These are phyloP conservation scores for Hemicrepidius hirtus DNA, from an alignment of 2,888 invertebrate genomes.

Conservation along the genomic window DNA sequence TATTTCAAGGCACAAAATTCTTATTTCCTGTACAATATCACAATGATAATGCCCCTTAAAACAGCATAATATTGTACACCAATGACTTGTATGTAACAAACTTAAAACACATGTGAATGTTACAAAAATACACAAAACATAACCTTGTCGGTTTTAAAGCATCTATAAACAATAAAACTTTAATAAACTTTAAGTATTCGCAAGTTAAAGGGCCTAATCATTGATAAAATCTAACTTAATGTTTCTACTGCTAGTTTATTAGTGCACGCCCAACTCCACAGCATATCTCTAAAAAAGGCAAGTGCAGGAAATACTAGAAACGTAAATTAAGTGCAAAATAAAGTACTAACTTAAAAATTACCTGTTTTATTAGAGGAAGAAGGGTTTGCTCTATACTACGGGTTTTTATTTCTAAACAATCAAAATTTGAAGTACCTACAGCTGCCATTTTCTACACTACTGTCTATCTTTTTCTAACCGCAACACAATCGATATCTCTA, in stretches of 20 bases:
- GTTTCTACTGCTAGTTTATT: neutral
- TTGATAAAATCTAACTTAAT: neutral
- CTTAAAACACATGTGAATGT: conserved; percentile 29
- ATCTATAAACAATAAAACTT: neutral
- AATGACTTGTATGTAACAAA: conserved; percentile 11
- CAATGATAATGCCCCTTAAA: neutral
- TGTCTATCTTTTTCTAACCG: conserved; percentile 54
- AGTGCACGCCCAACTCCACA: conserved; percentile 41
- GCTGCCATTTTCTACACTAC: conserved; percentile 75
- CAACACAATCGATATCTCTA: neutral
- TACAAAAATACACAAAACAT: conserved; percentile 40
- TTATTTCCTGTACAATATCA: too few relatives aligned
- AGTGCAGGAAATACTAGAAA: conserved; percentile 1
- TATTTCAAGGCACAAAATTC: too few relatives aligned
- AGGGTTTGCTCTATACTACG: conserved; percentile 96
- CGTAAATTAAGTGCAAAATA: conserved; percentile 17
- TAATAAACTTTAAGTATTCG: neutral
- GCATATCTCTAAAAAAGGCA: conserved; percentile 20
- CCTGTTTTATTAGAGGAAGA: conserved; percentile 95
- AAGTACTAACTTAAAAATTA: conserved; percentile 70
- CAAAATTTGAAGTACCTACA: conserved; percentile 75
- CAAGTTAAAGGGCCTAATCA: neutral
- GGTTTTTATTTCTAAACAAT: conserved; percentile 89
- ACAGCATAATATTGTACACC: neutral
- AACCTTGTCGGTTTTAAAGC: conserved; percentile 24